Evolutionary conservation across 2,888 invertebrate species (phyloP), one percentile per base, ranked within the genome.

Genomic region (Dicycla oo): DNA sequence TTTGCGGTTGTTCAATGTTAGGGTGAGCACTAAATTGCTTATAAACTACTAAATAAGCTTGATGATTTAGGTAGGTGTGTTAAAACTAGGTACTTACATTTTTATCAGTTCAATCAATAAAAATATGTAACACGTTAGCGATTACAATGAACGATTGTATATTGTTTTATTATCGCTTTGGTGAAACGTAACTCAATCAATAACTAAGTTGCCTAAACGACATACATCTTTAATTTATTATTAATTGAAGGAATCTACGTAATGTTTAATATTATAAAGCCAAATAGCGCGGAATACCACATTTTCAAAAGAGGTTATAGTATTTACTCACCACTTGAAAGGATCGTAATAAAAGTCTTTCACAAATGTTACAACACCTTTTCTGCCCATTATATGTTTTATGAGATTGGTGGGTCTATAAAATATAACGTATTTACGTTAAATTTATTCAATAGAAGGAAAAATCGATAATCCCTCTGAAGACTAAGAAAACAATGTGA

Each of bases 271-370:
- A 23, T 18, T 49, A n/a, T 5, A 68, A 23, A 58, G 40, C 15
- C 47, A 66, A 62, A 64, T 34, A 53, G 30, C 49, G 38, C 71
- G 51, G 58, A 13, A 62, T 68, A 76, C 67, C 85, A 88, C 84
- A 87, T 86, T 88, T 85, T 53, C 10, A 63, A 73, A 75, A 76
- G 80, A 94, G 94, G 94, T 93, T 94, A 93, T 83, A 74, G 3
- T n/a, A 47, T 53, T 45, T 54, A 93, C 96, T 96, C 93, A 98
- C 98, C 98, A 98, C 96, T 98, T 98, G 86, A 97, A 98, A 73
- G 98, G 97, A 91, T 98, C 97, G 88, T 97, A 94, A 88, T 98
- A 98, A 74, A 98, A 95, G 86, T 96, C 97, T 90, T 97, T 97
- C 26, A 98, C 83, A 80, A 97, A 96, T 71, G 93, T 91, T 58